Percentiles rank a stretch among this genome's conserved stretches.
Conservation (phyloP, 2,888 invertebrate genomes). For the Agonopterix alstromeriana region DNA sequence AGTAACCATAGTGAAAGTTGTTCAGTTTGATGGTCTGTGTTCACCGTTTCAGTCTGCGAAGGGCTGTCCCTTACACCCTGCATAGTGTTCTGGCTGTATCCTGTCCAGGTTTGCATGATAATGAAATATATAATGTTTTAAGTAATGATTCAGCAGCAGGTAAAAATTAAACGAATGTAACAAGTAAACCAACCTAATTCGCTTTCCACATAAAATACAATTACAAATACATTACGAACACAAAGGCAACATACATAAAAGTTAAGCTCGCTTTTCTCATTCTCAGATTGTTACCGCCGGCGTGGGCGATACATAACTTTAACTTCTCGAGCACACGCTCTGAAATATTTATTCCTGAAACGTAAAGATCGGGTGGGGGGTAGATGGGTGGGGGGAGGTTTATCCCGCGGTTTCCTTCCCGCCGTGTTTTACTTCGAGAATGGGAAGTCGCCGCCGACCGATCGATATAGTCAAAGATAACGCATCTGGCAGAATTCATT, state of each 20-base stretch:
- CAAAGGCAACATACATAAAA: constrained; percentile 23
- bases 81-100: too few relatives aligned
- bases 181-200: neutral
- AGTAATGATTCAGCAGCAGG: too few relatives aligned
- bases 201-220: constrained; percentile 4
- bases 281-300: constrained; percentile 67
- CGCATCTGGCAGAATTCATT: constrained; percentile 24
- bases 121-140: too few relatives aligned
- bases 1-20: too few relatives aligned
- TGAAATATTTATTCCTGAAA: constrained; percentile 78
- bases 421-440: constrained; percentile 76
- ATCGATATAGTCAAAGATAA: constrained; percentile 74
- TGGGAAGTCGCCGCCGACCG: constrained; percentile 72
- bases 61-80: too few relatives aligned
- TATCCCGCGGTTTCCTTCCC: constrained; percentile 77
- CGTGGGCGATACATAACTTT: constrained; percentile 72
- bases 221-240: constrained; percentile 31
- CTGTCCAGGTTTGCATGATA: too few relatives aligned
- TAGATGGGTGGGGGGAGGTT: constrained; percentile 31
- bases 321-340: constrained; percentile 76
- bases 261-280: constrained; percentile 51
- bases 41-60: too few relatives aligned
- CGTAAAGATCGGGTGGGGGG: constrained; percentile 71
- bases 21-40: too few relatives aligned
- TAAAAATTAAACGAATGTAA: too few relatives aligned